Conservation (phyloP, 1,140 invertebrate species). For the Glossosoma conforme region DNA sequence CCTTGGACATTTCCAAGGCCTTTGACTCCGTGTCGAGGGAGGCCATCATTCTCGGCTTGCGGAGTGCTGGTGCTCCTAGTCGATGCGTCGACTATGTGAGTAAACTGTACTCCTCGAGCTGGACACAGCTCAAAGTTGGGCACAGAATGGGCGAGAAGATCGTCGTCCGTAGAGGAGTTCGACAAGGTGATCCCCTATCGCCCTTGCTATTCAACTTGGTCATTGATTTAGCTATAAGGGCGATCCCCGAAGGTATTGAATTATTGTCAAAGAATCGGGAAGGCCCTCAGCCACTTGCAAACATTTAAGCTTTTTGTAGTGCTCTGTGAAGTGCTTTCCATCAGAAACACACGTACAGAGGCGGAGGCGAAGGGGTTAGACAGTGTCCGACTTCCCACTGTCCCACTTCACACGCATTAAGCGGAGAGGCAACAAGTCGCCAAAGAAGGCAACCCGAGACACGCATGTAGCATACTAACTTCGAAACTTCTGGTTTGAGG, state of each 20-base stretch:
- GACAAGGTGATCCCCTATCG: no score
- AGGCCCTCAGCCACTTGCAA: constrained; percentile 29
- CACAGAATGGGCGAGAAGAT: constrained; percentile 15
- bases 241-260: constrained; percentile 31
- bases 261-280: constrained; percentile 21
- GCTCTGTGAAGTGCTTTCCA: no score
- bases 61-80: constrained; percentile 25
- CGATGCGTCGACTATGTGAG: constrained; percentile 30
- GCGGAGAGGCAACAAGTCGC: constrained; percentile 8
- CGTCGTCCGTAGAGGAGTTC: no score
- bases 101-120: constrained; percentile 22
- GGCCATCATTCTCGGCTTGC: constrained; percentile 32
- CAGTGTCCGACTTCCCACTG: constrained; percentile 26
- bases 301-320: no score
- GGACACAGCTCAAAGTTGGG: constrained; percentile 30
- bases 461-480: no score
- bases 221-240: constrained; percentile 37
- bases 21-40: constrained; percentile 40
- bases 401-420: no score
- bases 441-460: no score
- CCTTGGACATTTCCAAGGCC: constrained; percentile 36
- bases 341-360: constrained; percentile 44
- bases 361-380: constrained; percentile 37
- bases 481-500: no score
- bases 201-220: constrained; percentile 49